Conservation (phyloP, 2,113 vertebrate species). For the Caranx ignobilis region DNA sequence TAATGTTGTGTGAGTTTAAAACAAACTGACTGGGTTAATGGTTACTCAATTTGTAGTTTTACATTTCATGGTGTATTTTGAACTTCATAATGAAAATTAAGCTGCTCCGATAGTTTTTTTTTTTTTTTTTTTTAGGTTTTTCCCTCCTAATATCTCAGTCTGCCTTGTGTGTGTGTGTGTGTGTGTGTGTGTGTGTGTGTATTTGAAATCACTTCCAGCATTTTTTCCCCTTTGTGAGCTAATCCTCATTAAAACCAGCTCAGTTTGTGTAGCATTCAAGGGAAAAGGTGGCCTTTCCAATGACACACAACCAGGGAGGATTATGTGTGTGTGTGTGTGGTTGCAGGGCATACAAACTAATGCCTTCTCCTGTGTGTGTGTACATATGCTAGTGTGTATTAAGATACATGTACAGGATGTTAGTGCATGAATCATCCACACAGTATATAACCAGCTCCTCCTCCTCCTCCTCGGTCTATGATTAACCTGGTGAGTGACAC, state of each 20-base stretch:
- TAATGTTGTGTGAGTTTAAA: too few relatives aligned
- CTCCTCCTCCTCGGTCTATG: neutral
- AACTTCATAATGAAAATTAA: neutral
- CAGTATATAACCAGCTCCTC: neutral
- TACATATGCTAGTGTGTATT: too few relatives aligned
- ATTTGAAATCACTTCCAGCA: neutral
- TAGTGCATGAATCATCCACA: neutral
- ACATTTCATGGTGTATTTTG: neutral
- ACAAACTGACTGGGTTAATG: neutral
- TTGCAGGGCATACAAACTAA: too few relatives aligned
- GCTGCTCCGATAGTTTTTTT: neutral
- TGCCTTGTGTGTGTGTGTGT: neutral
- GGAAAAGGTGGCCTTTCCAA: neutral
- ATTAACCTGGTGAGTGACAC: neutral
- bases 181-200: neutral
- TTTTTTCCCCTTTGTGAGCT: neutral
- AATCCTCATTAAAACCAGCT: conserved; percentile 30
- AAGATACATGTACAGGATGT: neutral
- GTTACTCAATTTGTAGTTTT: neutral
- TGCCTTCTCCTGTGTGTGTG: neutral
- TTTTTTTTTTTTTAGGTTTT: too few relatives aligned
- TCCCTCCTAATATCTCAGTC: neutral
- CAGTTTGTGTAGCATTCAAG: conserved; percentile 3
- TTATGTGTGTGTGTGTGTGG: neutral
- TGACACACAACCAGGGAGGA: neutral